A percentile compares a stretch with the other conserved stretches of the same genome.
phyloP scores from a whole-genome alignment of 92 coral and sea anemone species.

The Paragorgia papillata region DNA sequence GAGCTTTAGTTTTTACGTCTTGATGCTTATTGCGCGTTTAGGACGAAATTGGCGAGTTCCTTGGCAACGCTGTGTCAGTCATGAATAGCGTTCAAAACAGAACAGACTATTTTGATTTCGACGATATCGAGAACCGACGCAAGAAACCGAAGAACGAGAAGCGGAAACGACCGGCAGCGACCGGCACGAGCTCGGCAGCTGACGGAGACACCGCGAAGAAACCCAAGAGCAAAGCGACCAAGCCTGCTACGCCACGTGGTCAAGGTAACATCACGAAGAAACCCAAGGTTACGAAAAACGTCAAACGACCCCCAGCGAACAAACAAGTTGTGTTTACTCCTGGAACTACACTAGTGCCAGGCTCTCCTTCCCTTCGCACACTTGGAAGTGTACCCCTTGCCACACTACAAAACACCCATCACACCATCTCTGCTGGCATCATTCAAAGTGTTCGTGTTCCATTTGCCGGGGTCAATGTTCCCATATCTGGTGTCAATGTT shows the following conservation, averaged over 20 bases:
- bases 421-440: slow-evolving; percentile 19
- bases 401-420: neutral
- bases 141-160: slow-evolving; percentile 63
- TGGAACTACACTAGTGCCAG: slow-evolving; percentile 7
- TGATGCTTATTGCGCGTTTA: slow-evolving; percentile 33
- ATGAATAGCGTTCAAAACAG: slow-evolving; percentile 77
- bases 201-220: slow-evolving; percentile 20
- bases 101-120: slow-evolving; percentile 85
- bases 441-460: slow-evolving; percentile 24
- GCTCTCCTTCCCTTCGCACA: slow-evolving; percentile 1
- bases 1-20: too few species aligned
- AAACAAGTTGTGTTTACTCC: neutral
- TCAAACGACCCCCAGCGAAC: slow-evolving; percentile 3
- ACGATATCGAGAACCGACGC: slow-evolving; percentile 79
- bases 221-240: slow-evolving; percentile 16
- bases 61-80: slow-evolving; percentile 79
- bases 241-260: neutral
- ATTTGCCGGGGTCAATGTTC: slow-evolving; percentile 6
- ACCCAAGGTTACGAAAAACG: slow-evolving; percentile 22
- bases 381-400: slow-evolving; percentile 25
- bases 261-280: slow-evolving; percentile 33
- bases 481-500: slow-evolving; percentile 7
- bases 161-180: slow-evolving; percentile 78
- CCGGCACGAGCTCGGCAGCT: slow-evolving; percentile 1
- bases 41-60: slow-evolving; percentile 98